A percentile compares a stretch with the other conserved stretches of the same genome.
phyloP scores from a whole-genome alignment of 2,113 vertebrate species.

The Laticauda colubrina region DNA sequence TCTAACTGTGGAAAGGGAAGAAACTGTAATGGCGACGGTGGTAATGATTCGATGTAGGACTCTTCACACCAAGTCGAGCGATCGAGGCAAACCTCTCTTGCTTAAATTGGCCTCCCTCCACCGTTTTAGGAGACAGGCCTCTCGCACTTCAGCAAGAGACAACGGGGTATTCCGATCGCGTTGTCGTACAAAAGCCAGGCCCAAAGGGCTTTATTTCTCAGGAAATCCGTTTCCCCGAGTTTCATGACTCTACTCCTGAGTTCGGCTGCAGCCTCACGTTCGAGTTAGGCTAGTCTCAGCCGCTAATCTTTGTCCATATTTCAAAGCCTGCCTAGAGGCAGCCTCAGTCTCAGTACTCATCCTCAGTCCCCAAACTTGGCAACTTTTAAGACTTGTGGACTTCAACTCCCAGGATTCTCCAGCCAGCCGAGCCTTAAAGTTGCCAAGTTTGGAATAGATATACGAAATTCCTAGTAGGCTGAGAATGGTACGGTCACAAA shows the following conservation, averaged over 20 bases:
- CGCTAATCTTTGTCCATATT: not conserved
- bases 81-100: not conserved
- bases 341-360: not conserved
- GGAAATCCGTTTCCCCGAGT: not conserved
- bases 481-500: not conserved
- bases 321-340: not conserved
- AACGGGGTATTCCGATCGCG: not conserved
- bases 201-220: not conserved
- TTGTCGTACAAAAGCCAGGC: not conserved
- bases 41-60: not conserved
- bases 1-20: not conserved
- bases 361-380: too few species aligned
- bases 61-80: not conserved
- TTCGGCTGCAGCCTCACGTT: not conserved
- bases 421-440: too few species aligned
- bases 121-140: not conserved
- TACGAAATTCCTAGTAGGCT: not conserved
- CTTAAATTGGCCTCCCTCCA: not conserved
- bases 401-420: too few species aligned
- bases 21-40: fast-evolving
- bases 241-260: not conserved
- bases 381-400: too few species aligned
- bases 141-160: not conserved
- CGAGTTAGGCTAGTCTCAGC: not conserved
- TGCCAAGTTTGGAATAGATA: too few species aligned